These are phyloP conservation scores for Apotomis capreana DNA, from an alignment of 2,888 invertebrate genomes.

Conservation along the genomic window DNA sequence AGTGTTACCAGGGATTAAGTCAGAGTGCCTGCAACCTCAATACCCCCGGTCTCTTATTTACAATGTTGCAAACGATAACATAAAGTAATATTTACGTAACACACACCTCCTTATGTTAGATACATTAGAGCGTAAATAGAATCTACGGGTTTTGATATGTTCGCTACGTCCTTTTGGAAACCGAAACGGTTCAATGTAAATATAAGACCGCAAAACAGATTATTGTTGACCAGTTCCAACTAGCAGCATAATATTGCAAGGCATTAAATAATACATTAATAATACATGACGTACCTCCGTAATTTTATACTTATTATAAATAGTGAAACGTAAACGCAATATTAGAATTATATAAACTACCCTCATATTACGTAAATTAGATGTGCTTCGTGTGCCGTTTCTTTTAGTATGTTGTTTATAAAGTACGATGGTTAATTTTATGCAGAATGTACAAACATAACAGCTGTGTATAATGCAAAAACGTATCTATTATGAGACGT, in stretches of 20 bases:
- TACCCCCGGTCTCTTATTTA: constrained; percentile 5
- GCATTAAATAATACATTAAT: too few relatives aligned
- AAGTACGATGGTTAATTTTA: constrained; percentile 1
- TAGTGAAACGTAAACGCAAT: not conserved
- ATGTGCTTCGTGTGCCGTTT: not conserved
- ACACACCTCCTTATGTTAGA: constrained; percentile 32
- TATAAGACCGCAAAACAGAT: constrained; percentile 9
- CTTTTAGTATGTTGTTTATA: not conserved
- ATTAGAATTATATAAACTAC: not conserved
- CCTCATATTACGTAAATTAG: not conserved
- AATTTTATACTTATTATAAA: too few relatives aligned
- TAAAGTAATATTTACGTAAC: constrained; percentile 42
- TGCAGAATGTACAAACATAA: not conserved
- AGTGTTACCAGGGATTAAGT: constrained; percentile 23
- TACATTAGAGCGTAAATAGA: not conserved
- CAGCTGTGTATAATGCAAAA: constrained; percentile 15
- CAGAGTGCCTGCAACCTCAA: constrained; percentile 16
- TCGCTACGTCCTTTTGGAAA: constrained; percentile 11
- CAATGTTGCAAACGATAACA: constrained; percentile 19
- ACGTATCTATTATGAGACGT: constrained; percentile 50
- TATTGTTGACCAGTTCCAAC: not conserved
- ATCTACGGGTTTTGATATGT: not conserved
- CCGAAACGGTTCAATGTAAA: not conserved
- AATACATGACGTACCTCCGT: too few relatives aligned
- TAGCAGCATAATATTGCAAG: too few relatives aligned